Evolutionary conservation across 2,888 invertebrate genomes (phyloP), one percentile per base, ranked within the genome.

Genomic region (Lobophora halterata): DNA sequence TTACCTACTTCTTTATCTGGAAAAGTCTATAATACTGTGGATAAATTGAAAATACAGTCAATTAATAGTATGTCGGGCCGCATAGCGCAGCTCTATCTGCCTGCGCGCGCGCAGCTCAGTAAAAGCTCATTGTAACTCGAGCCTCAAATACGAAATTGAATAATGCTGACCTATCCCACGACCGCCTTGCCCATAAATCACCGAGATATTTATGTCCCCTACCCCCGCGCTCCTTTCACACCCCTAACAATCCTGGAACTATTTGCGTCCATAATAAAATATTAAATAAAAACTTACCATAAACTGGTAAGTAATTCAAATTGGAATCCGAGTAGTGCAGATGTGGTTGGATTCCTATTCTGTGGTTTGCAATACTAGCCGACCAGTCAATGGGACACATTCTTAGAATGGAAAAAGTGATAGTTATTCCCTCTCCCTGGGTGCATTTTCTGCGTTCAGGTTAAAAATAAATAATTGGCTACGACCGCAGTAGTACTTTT

Each of bases 131-230:
- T 85, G 87, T 86, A 85, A 86, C 78, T 68, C 73, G 82, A 86
- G 78, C 73, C 75, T 86, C 83, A 83, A 87, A 87, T 85, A 86
- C 83, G 83, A 86, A 87, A 86, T 86, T 86, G 86, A 86, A 87
- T 86, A 86, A 87, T 86, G 83, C 86, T 86, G 86, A 87, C 87
- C 87, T 87, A 87, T 87, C 86, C 86, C 79, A 83, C 85, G 85
- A 82, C 87, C 86, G 79, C 81, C 77, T 79, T 69, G 72, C 61
- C 68, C 85, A 79, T 87, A 87, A 87, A 86, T 87, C 86, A 87
- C 83, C 70, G 73, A 83, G 86, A 87, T 87, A 86, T 87, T 86
- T 86, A 86, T 86, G 86, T 86, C 80, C 81, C 77, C 71, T 72
- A 54, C 65, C 73, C 75, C 75, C 75, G 68, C 74, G 40, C 58